A percentile compares a stretch with the other conserved stretches of the same genome.
Evolutionary conservation across 1,140 invertebrate genomes (phyloP).

Genomic region (Lasioglossum baleicum): DNA sequence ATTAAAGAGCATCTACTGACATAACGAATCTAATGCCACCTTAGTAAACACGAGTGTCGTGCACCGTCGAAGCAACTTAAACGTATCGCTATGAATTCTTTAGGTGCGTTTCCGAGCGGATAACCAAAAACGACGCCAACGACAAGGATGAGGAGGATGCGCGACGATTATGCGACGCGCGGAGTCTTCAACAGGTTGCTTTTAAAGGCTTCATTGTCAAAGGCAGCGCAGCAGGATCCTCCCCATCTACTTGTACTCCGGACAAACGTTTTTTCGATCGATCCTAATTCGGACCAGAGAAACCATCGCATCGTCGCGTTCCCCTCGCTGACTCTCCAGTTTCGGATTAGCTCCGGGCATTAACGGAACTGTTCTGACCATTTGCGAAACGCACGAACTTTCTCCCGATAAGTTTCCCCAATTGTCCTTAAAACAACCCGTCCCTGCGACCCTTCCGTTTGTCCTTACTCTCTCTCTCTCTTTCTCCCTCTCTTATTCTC

Average conservation of each 20-base stretch:
- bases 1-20: too few relatives aligned
- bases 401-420: slow-evolving; percentile 16
- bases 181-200: slow-evolving; percentile 55
- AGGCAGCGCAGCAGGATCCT: neutral
- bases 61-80: too few relatives aligned
- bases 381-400: slow-evolving; percentile 6
- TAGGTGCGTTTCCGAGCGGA: slow-evolving; percentile 33
- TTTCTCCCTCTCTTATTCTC: neutral
- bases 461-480: neutral
- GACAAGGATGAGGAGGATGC: neutral
- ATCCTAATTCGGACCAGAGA: neutral
- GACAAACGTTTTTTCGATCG: slow-evolving; percentile 8
- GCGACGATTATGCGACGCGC: slow-evolving; percentile 35
- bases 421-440: neutral
- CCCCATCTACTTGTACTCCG: neutral
- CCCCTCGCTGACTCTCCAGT: neutral
- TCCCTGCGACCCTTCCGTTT: neutral
- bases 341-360: slow-evolving; percentile 2
- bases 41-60: too few relatives aligned
- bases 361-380: neutral
- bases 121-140: slow-evolving; percentile 20
- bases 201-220: slow-evolving; percentile 50
- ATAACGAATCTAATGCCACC: too few relatives aligned
- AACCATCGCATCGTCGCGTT: too few relatives aligned
- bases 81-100: slow-evolving; percentile 19